Percentiles rank a stretch among this genome's conserved stretches.
phyloP scores from a whole-genome alignment of 2,888 invertebrate species.

The Morpho helenor region DNA sequence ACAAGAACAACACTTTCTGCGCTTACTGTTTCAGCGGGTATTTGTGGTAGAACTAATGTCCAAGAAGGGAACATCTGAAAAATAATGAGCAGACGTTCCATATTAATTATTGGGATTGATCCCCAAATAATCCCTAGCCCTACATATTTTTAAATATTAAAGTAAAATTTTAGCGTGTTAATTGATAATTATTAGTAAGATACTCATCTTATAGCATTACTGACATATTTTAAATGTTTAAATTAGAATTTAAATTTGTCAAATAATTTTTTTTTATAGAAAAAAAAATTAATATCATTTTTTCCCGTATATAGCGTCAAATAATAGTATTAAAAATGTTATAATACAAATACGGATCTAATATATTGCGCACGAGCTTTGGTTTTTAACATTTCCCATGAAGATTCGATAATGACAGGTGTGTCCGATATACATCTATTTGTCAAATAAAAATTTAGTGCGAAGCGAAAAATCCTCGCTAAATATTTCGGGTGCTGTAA shows the following conservation, averaged over 20 bases:
- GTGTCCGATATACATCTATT: slow-evolving; percentile 4
- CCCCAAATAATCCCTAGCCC: slow-evolving; percentile 31
- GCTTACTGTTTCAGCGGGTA: slow-evolving; percentile 76
- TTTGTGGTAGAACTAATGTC: slow-evolving; percentile 75
- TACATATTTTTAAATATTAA: no score
- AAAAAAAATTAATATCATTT: background rate
- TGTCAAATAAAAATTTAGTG: slow-evolving; percentile 19
- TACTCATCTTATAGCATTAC: no score
- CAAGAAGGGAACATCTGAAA: slow-evolving; percentile 78
- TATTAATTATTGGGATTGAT: slow-evolving; percentile 65
- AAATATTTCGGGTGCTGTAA: slow-evolving; percentile 27
- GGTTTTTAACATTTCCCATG: background rate
- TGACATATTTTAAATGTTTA: no score
- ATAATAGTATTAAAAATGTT: background rate
- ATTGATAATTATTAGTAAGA: no score
- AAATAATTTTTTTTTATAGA: background rate
- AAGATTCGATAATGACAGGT: background rate
- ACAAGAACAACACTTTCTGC: slow-evolving; percentile 73
- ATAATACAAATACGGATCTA: slow-evolving; percentile 1
- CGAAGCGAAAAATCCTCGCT: slow-evolving; percentile 25
- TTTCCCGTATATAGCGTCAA: background rate
- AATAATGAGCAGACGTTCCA: slow-evolving; percentile 71
- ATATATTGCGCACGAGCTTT: slow-evolving; percentile 11
- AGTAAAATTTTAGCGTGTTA: no score
- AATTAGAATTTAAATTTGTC: no score